These are phyloP conservation scores for Fratercula arctica DNA, from an alignment of 2,797 vertebrate species.

Conservation along the genomic window DNA sequence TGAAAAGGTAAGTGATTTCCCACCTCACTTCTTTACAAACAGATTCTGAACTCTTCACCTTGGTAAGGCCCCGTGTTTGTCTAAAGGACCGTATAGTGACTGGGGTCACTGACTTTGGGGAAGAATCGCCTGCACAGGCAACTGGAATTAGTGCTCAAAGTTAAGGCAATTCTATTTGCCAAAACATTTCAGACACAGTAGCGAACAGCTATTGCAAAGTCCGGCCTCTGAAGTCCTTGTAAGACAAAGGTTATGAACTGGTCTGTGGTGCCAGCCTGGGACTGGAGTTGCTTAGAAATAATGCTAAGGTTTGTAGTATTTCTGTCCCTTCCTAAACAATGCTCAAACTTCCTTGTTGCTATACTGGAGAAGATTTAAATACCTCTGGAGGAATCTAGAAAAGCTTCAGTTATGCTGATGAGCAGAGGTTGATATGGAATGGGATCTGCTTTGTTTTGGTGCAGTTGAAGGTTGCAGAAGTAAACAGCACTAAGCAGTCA, in stretches of 20 bases:
- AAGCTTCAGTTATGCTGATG: not conserved
- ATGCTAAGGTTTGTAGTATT: not conserved
- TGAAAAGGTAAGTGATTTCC: not conserved
- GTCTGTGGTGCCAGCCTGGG: not conserved
- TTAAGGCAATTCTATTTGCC: not conserved
- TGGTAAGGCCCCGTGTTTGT: not conserved
- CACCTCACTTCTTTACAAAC: not conserved
- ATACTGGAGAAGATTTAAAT: not conserved
- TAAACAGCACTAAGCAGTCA: not conserved
- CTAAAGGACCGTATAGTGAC: not conserved
- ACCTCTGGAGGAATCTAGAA: not conserved
- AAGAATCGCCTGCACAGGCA: not conserved
- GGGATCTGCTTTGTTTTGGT: not conserved
- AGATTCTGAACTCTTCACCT: not conserved
- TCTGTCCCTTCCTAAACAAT: not conserved
- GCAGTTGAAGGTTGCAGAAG: not conserved
- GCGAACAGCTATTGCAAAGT: not conserved
- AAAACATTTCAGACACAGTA: not conserved
- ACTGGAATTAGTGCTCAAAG: not conserved
- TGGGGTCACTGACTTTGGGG: not conserved
- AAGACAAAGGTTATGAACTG: not conserved
- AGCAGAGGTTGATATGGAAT: not conserved
- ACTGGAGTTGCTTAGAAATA: not conserved
- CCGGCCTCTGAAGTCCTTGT: not conserved
- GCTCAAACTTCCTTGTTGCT: not conserved